Percentiles rank a stretch among this genome's conserved stretches.
These are phyloP conservation scores for Luperina testacea DNA, from an alignment of 2,888 invertebrate genomes.

Conservation along the genomic window DNA sequence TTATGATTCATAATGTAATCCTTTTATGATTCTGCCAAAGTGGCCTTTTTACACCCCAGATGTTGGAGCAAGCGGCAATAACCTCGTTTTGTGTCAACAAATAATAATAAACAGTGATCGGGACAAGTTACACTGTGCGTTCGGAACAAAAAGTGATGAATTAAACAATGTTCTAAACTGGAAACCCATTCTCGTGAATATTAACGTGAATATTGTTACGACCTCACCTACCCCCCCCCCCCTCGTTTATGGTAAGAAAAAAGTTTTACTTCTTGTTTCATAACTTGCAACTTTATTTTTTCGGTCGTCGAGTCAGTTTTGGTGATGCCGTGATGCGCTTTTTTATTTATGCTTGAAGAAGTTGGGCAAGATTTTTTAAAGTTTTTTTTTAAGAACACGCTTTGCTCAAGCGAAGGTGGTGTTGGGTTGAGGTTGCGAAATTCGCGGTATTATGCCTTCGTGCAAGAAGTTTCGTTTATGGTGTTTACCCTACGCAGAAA, in stretches of 20 bases:
- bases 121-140: conserved; percentile 80
- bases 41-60: conserved; percentile 70
- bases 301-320: conserved; percentile 60
- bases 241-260: conserved; percentile 89
- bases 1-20: too few relatives aligned
- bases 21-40: conserved; percentile 12
- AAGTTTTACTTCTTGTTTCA: conserved; percentile 87
- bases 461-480: conserved; percentile 29
- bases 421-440: conserved; percentile 55
- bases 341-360: conserved; percentile 67
- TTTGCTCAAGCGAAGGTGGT: conserved; percentile 29
- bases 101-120: conserved; percentile 87
- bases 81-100: conserved; percentile 88
- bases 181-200: too few relatives aligned
- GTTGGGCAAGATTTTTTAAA: conserved; percentile 40
- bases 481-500: conserved; percentile 68
- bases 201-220: conserved; percentile 81
- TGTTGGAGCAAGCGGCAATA: conserved; percentile 83
- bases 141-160: conserved; percentile 83
- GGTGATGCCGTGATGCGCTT: conserved; percentile 66
- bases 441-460: conserved; percentile 49
- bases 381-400: conserved; percentile 53
- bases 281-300: conserved; percentile 79
- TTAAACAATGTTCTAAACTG: conserved; percentile 86
- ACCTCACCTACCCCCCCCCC: conserved; percentile 89